Percentiles rank a stretch among this genome's conserved stretches.
Conservation (phyloP, 2,797 vertebrate species). For the Anguilla anguilla region DNA sequence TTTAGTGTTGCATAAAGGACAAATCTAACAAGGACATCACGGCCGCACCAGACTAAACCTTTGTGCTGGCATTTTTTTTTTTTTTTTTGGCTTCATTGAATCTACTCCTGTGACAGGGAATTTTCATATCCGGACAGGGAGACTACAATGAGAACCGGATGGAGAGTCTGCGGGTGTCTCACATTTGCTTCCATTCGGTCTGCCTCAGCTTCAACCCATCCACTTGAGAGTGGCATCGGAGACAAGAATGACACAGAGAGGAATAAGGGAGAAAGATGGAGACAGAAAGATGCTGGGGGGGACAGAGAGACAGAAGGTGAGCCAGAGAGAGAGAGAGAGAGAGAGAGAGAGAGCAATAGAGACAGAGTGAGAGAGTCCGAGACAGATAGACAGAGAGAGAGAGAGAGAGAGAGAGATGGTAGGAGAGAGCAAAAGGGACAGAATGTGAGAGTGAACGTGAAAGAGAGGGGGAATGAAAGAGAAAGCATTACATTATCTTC, state of each 20-base stretch:
- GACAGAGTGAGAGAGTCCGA: not conserved
- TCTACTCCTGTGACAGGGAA: slow-evolving; percentile 35
- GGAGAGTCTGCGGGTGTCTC: not conserved
- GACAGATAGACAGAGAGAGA: slow-evolving; percentile 11
- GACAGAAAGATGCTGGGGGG: not conserved
- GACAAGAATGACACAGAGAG: not conserved
- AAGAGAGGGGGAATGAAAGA: slow-evolving; percentile 7
- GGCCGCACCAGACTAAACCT: not conserved
- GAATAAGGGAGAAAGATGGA: not conserved
- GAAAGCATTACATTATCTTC: not conserved
- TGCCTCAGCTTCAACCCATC: not conserved
- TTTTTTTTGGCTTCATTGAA: slow-evolving; percentile 37
- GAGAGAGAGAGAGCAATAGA: not conserved
- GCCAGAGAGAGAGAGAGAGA: not conserved
- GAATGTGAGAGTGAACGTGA: not conserved
- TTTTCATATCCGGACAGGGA: slow-evolving; percentile 14
- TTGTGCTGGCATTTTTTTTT: slow-evolving; percentile 40
- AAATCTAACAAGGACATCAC: not conserved
- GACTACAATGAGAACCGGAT: not conserved
- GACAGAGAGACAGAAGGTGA: not conserved
- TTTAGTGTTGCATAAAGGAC: not conserved
- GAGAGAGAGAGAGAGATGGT: not conserved
- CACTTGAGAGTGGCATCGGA: not conserved
- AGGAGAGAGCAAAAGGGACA: not conserved
- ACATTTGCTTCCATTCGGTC: not conserved